Evolutionary conservation across 2,888 invertebrate species (phyloP).

Genomic region (Rapana venosa): DNA sequence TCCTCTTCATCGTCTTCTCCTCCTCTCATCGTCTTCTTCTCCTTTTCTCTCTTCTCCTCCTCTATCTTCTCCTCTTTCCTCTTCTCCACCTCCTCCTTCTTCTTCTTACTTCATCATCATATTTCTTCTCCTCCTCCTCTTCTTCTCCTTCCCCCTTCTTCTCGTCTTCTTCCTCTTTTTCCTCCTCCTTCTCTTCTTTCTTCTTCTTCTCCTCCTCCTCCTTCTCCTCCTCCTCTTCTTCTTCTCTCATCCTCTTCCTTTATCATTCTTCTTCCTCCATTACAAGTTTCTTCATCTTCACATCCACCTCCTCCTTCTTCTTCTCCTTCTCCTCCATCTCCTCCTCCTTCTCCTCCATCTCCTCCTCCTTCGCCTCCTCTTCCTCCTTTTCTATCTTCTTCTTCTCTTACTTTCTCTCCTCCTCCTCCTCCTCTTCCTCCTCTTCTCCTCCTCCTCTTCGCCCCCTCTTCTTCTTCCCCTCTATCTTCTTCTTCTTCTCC

Average conservation of each 20-base stretch:
- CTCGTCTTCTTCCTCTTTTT: not conserved
- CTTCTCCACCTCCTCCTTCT: not conserved
- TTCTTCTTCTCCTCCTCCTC: not conserved
- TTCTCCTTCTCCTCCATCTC: not conserved
- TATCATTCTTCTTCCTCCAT: not conserved
- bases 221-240: not conserved
- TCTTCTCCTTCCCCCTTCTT: not conserved
- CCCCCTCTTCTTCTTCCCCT: not conserved
- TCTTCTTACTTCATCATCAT: not conserved
- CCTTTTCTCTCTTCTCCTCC: not conserved
- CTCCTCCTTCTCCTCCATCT: not conserved
- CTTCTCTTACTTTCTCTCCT: not conserved
- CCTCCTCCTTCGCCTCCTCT: not conserved
- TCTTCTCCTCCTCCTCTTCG: not conserved
- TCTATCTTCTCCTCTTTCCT: not conserved
- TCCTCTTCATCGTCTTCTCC: not conserved
- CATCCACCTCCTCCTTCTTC: not conserved
- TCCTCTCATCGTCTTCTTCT: not conserved
- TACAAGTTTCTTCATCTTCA: not conserved
- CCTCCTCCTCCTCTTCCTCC: not conserved
- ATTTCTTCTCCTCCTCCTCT: not conserved
- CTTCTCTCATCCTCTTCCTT: not conserved
- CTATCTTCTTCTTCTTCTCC: not conserved
- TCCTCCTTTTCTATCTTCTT: not conserved
- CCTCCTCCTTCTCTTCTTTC: not conserved